A percentile compares a stretch with the other conserved stretches of the same genome.
These are phyloP conservation scores for Drosophila ezoana DNA, from an alignment of 2,888 invertebrate species.

Conservation along the genomic window DNA sequence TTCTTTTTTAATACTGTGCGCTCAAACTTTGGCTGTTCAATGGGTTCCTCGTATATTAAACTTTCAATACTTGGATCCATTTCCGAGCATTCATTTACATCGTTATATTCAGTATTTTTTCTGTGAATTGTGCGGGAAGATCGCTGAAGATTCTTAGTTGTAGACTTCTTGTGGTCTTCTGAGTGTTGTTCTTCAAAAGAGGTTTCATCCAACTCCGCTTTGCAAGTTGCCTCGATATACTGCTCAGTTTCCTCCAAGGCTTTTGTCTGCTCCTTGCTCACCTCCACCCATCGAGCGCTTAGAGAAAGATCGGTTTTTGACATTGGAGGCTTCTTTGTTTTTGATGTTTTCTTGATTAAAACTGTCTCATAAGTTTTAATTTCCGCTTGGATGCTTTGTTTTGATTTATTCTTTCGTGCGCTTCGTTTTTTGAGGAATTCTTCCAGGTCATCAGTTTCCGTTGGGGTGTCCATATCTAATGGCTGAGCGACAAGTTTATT, in stretches of 20 bases:
- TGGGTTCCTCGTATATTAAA: neutral
- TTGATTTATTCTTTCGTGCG: neutral
- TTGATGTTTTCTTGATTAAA: neutral
- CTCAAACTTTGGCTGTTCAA: neutral
- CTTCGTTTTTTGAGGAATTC: neutral
- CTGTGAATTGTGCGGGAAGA: neutral
- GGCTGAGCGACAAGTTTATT: constrained; percentile 1
- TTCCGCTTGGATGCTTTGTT: neutral
- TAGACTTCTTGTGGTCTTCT: constrained; percentile 3
- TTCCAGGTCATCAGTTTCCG: constrained; percentile 19
- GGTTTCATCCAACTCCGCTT: neutral
- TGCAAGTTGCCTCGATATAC: constrained; percentile 41
- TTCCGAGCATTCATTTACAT: constrained; percentile 1
- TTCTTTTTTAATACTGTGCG: constrained; percentile 1
- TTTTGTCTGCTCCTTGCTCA: constrained; percentile 42
- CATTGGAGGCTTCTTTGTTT: neutral
- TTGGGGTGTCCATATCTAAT: neutral
- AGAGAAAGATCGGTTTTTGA: constrained; percentile 34
- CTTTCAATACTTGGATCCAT: constrained; percentile 4
- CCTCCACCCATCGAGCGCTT: constrained; percentile 65
- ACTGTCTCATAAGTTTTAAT: neutral
- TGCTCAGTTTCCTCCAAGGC: constrained; percentile 51
- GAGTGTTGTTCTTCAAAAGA: constrained; percentile 1
- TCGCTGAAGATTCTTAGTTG: neutral
- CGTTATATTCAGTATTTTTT: neutral